Percentiles rank a stretch among this genome's conserved stretches.
phyloP scores from a whole-genome alignment of 2,888 invertebrate species.

The Fragum whitleyi region DNA sequence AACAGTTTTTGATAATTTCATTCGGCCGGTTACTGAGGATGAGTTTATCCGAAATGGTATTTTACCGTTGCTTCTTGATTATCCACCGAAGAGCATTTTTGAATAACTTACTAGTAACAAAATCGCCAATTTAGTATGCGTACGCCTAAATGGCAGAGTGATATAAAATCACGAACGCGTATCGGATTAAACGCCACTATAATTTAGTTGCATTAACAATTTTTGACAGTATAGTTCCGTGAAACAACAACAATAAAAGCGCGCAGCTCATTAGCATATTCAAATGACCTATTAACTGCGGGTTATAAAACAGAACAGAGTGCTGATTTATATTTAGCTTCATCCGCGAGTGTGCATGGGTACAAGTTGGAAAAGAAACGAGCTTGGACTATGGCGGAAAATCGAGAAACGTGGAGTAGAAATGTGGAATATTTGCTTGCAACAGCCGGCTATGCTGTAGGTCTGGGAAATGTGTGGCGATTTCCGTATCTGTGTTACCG shows the following conservation, averaged over 20 bases:
- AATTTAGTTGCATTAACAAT: no score
- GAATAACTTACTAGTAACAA: no score
- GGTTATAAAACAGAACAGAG: conserved; percentile 22
- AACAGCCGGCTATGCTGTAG: conserved; percentile 77
- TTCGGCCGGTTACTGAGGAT: no score
- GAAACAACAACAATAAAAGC: not conserved
- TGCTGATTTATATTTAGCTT: not conserved
- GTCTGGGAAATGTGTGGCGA: conserved; percentile 78
- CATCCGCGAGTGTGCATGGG: not conserved
- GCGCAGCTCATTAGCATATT: conserved; percentile 12
- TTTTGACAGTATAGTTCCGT: no score
- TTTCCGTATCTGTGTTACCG: conserved; percentile 77
- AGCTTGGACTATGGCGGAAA: conserved; percentile 39
- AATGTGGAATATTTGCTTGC: conserved; percentile 76
- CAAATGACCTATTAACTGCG: not conserved
- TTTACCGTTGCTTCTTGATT: no score
- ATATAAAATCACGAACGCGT: no score
- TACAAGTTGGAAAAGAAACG: not conserved
- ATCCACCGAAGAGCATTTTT: no score
- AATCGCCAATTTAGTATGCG: no score
- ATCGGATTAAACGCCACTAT: no score
- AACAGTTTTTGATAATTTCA: no score
- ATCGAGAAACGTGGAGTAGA: conserved; percentile 74
- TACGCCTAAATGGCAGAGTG: no score
- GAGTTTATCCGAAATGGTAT: no score